A percentile compares a stretch with the other conserved stretches of the same genome.
phyloP scores from a whole-genome alignment of 1,140 invertebrate species.

The Calycopis cecrops region DNA sequence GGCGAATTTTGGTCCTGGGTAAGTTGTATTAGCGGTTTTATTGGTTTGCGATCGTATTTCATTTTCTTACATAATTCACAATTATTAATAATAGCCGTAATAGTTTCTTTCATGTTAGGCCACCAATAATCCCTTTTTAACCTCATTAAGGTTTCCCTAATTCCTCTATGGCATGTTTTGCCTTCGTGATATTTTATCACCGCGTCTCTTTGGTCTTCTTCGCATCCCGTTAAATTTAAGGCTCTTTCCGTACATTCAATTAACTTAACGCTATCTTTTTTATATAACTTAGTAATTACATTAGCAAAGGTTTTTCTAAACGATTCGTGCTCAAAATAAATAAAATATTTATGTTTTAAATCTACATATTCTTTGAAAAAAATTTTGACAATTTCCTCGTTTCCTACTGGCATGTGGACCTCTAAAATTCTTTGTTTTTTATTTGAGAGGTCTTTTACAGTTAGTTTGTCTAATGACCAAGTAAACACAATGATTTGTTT shows the following conservation, averaged over 20 bases:
- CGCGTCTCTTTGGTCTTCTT: no score
- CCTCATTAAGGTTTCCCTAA: no score
- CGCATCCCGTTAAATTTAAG: constrained; percentile 22
- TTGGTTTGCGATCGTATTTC: no score
- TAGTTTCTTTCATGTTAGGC: no score
- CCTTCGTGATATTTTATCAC: no score
- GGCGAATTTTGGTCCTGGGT: no score
- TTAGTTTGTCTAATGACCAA: constrained; percentile 21
- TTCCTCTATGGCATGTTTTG: no score
- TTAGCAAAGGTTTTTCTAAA: constrained; percentile 24
- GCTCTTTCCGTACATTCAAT: constrained; percentile 30
- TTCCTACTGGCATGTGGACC: constrained; percentile 24
- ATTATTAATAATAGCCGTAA: no score
- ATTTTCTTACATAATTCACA: no score
- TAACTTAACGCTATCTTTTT: constrained; percentile 22
- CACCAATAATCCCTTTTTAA: no score
- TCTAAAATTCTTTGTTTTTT: constrained; percentile 30
- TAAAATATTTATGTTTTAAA: constrained; percentile 29
- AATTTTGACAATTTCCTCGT: constrained; percentile 23
- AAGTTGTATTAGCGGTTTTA: no score
- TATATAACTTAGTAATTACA: constrained; percentile 24
- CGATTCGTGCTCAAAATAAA: constrained; percentile 27
- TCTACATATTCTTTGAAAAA: constrained; percentile 30
- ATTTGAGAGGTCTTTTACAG: constrained; percentile 25
- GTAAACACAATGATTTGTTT: constrained; percentile 31